A percentile compares a stretch with the other conserved stretches of the same genome.
Evolutionary conservation across 2,888 invertebrate genomes (phyloP).

Genomic region (Amaurobius ferox): DNA sequence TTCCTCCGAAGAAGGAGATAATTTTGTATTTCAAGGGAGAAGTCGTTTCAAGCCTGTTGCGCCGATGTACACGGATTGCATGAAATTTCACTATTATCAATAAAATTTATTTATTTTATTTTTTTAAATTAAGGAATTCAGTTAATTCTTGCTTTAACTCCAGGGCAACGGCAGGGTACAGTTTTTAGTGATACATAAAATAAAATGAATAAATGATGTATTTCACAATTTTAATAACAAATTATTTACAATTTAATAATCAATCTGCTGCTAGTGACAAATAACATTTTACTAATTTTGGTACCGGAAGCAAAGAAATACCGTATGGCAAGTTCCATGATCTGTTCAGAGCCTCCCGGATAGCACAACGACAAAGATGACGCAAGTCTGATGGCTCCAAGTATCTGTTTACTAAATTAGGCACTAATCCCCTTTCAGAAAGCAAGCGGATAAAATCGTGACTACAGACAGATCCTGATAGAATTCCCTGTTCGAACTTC

Average conservation of each 20-base stretch:
- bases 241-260: neutral
- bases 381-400: conserved; percentile 37
- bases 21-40: no score
- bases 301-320: conserved; percentile 25
- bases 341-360: conserved; percentile 27
- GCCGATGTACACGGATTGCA: no score
- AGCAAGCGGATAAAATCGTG: conserved; percentile 33
- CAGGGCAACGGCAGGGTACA: no score
- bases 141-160: no score
- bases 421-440: conserved; percentile 25
- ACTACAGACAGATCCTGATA: conserved; percentile 19
- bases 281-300: conserved; percentile 27
- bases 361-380: conserved; percentile 30
- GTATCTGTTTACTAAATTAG: conserved; percentile 22
- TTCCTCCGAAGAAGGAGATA: no score
- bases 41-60: no score
- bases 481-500: conserved; percentile 18
- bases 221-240: no score
- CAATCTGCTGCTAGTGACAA: conserved; percentile 32
- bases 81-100: no score
- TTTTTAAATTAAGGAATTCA: no score
- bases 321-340: conserved; percentile 54
- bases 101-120: no score
- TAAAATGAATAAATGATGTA: no score
- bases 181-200: no score